Evolutionary conservation across 1,140 invertebrate species (phyloP).

Genomic region (Drosophila willistoni): DNA sequence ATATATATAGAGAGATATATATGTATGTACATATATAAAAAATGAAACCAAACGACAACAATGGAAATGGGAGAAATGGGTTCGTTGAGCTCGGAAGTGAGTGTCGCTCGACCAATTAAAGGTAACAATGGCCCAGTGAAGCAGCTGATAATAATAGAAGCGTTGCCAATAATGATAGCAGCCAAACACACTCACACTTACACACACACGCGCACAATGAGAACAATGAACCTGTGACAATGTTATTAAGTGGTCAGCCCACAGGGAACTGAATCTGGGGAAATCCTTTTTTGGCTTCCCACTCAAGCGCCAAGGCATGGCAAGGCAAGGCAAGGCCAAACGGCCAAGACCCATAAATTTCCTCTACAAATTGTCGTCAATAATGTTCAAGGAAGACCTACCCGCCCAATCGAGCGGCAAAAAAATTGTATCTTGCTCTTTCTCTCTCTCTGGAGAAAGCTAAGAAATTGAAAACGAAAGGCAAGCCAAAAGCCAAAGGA

Average conservation of each 20-base stretch:
- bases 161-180: constrained; percentile 28
- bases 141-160: constrained; percentile 56
- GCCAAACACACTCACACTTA: constrained; percentile 22
- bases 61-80: constrained; percentile 13
- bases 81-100: constrained; percentile 16
- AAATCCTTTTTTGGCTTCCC: constrained; percentile 34
- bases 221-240: constrained; percentile 73
- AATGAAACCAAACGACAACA: constrained; percentile 36
- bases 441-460: constrained; percentile 1
- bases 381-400: constrained; percentile 50
- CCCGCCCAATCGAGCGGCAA: constrained; percentile 14
- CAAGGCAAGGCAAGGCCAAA: constrained; percentile 55
- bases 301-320: constrained; percentile 13
- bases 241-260: constrained; percentile 71
- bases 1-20: background rate
- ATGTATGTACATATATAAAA: constrained; percentile 32
- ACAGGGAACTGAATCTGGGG: constrained; percentile 23
- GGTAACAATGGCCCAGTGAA: constrained; percentile 62
- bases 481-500: constrained; percentile 5
- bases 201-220: constrained; percentile 45
- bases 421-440: constrained; percentile 16
- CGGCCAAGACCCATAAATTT: constrained; percentile 61
- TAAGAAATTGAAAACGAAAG: constrained; percentile 63
- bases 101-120: constrained; percentile 66
- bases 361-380: constrained; percentile 68